These are phyloP conservation scores for Odontomachus brunneus DNA, from an alignment of 1,140 invertebrate genomes.

Conservation along the genomic window DNA sequence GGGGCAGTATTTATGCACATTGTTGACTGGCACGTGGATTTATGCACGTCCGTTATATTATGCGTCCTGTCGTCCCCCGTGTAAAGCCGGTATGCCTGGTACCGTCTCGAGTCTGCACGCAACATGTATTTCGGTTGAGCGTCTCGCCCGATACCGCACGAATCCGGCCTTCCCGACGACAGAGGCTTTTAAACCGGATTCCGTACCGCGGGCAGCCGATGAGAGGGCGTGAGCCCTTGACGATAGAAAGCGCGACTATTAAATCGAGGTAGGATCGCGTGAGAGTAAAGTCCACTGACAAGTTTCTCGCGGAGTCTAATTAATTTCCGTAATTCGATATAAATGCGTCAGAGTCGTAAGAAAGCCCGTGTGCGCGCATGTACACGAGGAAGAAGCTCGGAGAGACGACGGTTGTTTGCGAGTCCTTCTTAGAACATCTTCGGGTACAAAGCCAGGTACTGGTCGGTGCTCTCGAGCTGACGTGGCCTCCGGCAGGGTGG, in stretches of 20 bases:
- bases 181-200: constrained; percentile 6
- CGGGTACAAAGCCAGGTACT: constrained; percentile 76
- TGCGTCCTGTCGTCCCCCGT: constrained; percentile 82
- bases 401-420: constrained; percentile 77
- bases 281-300: too few relatives aligned
- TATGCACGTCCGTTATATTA: constrained; percentile 85
- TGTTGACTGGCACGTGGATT: constrained; percentile 85
- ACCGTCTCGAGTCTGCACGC: constrained; percentile 79
- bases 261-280: not conserved
- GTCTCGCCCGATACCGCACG: constrained; percentile 64
- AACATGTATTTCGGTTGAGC: constrained; percentile 79
- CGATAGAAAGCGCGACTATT: not conserved
- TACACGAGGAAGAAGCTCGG: constrained; percentile 38
- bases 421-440: constrained; percentile 76
- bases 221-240: not conserved
- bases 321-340: constrained; percentile 18
- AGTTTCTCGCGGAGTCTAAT: constrained; percentile 40
- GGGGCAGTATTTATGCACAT: constrained; percentile 85
- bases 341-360: not conserved
- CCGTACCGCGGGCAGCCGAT: not conserved
- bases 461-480: constrained; percentile 74
- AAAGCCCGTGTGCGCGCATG: constrained; percentile 4
- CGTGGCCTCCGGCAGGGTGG: constrained; percentile 77
- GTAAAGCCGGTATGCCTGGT: constrained; percentile 81
- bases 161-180: constrained; percentile 39